Percentiles rank a stretch among this genome's conserved stretches.
phyloP scores from a whole-genome alignment of 2,113 vertebrate species.

The Stigmatopora nigra region DNA sequence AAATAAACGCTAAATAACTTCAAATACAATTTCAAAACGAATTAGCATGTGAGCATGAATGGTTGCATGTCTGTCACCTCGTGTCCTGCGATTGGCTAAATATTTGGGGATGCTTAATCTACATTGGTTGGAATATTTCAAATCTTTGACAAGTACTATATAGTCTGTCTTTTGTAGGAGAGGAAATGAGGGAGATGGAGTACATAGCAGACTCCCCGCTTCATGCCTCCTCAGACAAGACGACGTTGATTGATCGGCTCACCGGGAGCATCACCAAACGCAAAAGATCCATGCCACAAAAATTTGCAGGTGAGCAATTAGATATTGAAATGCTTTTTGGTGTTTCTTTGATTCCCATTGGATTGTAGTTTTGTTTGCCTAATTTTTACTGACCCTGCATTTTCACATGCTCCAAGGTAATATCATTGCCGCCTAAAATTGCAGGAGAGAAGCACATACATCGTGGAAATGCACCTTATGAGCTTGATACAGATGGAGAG shows the following conservation, averaged over 20 bases:
- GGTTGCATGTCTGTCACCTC: too few relatives aligned
- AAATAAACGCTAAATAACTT: too few relatives aligned
- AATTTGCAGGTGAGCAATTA: conserved; percentile 86
- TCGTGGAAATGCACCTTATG: conserved; percentile 82
- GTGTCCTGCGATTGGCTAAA: not conserved
- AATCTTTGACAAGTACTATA: not conserved
- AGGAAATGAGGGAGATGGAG: conserved; percentile 88
- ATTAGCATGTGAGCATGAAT: too few relatives aligned
- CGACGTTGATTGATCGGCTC: conserved; percentile 89
- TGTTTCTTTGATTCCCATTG: too few relatives aligned
- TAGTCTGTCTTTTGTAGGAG: conserved; percentile 69
- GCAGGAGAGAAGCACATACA: conserved; percentile 93
- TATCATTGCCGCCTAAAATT: conserved; percentile 20
- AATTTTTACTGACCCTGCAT: not conserved
- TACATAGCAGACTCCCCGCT: conserved; percentile 84
- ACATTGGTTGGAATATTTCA: not conserved
- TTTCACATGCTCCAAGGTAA: not conserved
- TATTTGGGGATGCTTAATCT: not conserved
- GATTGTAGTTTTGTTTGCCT: too few relatives aligned
- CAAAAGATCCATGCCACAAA: conserved; percentile 93
- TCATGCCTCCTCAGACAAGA: conserved; percentile 83
- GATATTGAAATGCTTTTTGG: too few relatives aligned
- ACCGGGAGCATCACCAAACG: conserved; percentile 92
- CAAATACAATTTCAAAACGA: too few relatives aligned
- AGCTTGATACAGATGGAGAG: conserved; percentile 80